phyloP scores from a whole-genome alignment of 1,140 invertebrate species.

The Brachionus manjavacas region DNA sequence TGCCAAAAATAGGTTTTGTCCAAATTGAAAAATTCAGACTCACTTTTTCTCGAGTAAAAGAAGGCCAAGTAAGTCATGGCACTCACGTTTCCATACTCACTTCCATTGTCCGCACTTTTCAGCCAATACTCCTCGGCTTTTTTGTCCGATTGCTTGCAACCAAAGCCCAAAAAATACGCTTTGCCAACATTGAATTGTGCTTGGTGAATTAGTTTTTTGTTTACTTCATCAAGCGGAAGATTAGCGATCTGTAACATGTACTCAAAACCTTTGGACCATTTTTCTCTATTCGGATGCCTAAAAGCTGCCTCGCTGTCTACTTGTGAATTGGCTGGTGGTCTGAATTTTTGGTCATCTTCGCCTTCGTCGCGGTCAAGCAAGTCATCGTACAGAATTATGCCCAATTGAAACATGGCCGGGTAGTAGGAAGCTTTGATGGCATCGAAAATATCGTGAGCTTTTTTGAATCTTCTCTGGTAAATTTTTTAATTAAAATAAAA shows the following conservation, averaged over 20 bases:
- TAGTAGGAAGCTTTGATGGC: slow-evolving; percentile 49
- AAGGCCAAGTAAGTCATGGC: slow-evolving; percentile 55
- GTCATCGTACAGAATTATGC: slow-evolving; percentile 53
- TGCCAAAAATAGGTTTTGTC: slow-evolving; percentile 58
- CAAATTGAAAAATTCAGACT: slow-evolving; percentile 48
- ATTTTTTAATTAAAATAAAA: background rate
- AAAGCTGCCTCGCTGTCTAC: background rate
- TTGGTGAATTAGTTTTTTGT: slow-evolving; percentile 48
- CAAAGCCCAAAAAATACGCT: slow-evolving; percentile 56
- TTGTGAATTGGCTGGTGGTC: background rate
- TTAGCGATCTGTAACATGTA: slow-evolving; percentile 49
- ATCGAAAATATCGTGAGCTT: slow-evolving; percentile 52
- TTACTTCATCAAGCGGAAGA: slow-evolving; percentile 44
- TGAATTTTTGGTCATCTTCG: background rate
- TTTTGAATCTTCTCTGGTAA: slow-evolving; percentile 50
- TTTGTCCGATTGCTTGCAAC: slow-evolving; percentile 50
- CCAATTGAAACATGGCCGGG: slow-evolving; percentile 53
- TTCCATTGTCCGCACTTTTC: slow-evolving; percentile 55
- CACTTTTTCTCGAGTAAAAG: slow-evolving; percentile 52
- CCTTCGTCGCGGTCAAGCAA: slow-evolving; percentile 49
- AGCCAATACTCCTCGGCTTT: slow-evolving; percentile 57
- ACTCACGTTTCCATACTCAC: slow-evolving; percentile 51
- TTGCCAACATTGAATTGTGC: slow-evolving; percentile 54
- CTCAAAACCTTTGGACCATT: slow-evolving; percentile 50
- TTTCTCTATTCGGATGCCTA: background rate